Conservation (phyloP, 1,140 invertebrate species). For the Drosophila quadrilineata region DNA sequence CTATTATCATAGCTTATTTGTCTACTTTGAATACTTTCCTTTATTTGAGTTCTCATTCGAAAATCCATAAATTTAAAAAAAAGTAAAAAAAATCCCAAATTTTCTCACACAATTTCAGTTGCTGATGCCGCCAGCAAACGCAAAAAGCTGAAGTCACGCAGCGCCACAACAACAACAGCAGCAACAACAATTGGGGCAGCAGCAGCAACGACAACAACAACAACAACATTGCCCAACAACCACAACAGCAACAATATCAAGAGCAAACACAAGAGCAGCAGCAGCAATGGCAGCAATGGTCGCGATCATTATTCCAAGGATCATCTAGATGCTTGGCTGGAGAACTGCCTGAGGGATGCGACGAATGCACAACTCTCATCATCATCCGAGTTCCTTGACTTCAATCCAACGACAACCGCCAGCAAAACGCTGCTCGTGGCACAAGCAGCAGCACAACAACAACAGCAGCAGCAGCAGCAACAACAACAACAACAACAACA, state of each 20-base stretch:
- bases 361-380: conserved; percentile 73
- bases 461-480: conserved; percentile 32
- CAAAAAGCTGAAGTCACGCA: conserved; percentile 75
- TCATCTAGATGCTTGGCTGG: conserved; percentile 76
- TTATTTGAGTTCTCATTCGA: too few species aligned
- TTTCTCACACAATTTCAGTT: conserved; percentile 20
- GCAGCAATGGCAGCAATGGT: conserved; percentile 26
- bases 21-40: too few species aligned
- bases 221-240: conserved; percentile 4
- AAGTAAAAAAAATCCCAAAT: too few species aligned
- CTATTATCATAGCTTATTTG: too few species aligned
- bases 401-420: conserved; percentile 54
- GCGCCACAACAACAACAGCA: conserved; percentile 24
- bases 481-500: conserved; percentile 47
- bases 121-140: conserved; percentile 61
- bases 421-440: conserved; percentile 28
- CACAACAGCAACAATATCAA: not conserved
- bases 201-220: conserved; percentile 9
- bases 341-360: conserved; percentile 75
- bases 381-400: conserved; percentile 77
- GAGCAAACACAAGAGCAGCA: conserved; percentile 13
- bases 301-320: conserved; percentile 66
- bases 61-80: too few species aligned
- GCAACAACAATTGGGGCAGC: conserved; percentile 9
- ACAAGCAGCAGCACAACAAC: conserved; percentile 41